phyloP scores from a whole-genome alignment of 2,113 vertebrate genomes.

The Lathamus discolor region DNA sequence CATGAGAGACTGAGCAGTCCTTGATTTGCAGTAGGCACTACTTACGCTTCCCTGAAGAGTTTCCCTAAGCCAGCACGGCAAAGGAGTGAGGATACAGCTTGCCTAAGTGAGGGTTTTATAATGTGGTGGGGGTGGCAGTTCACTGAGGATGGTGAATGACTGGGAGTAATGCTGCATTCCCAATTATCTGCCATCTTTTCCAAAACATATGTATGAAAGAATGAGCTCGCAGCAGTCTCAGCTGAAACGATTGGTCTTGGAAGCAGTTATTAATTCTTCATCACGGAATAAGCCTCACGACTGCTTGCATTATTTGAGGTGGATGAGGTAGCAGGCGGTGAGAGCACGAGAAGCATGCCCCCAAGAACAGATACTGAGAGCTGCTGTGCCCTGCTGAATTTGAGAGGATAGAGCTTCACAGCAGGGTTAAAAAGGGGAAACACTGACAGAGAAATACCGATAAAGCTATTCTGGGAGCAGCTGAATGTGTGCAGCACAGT shows the following conservation, averaged over 20 bases:
- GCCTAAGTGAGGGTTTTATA: not conserved
- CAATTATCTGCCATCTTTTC: not conserved
- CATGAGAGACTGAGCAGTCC: not conserved
- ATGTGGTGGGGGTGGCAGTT: not conserved
- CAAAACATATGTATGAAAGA: not conserved
- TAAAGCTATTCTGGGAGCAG: not conserved
- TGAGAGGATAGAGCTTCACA: not conserved
- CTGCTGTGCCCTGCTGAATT: not conserved
- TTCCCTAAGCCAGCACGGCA: not conserved
- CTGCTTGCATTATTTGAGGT: slow-evolving; percentile 3
- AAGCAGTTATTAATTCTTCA: slow-evolving; percentile 44
- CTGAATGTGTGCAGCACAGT: not conserved
- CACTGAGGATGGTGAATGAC: not conserved
- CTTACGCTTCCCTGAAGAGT: not conserved
- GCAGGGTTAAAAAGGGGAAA: not conserved
- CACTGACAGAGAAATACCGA: not conserved
- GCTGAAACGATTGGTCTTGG: not conserved
- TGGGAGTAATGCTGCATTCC: not conserved
- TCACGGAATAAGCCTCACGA: not conserved
- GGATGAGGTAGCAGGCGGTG: slow-evolving; percentile 13
- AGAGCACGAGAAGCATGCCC: not conserved
- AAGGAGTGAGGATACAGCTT: not conserved
- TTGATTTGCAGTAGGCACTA: not conserved
- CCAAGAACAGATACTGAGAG: not conserved
- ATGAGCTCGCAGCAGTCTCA: not conserved